Base-by-base conservation (phyloP, 2,113 vertebrate genomes). In the Andinoacara biseriatus region DNA sequence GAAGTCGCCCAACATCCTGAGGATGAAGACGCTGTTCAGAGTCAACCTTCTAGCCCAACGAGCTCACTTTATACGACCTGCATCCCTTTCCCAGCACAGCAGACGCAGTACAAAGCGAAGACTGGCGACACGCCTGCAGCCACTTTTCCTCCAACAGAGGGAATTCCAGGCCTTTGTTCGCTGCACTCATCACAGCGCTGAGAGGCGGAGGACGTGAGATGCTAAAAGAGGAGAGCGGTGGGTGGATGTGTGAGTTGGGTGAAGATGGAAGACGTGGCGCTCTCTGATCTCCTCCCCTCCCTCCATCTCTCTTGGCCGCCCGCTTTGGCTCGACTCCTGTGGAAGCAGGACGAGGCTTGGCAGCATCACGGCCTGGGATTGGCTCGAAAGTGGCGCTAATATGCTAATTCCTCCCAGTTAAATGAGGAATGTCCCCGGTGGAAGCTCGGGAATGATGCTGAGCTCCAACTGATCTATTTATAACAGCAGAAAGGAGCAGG, bases 311-410 rank as follows among this genome's bases (percentile, higher is more conserved):
- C 82, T 82, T 82, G 65, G 91, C 81, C 17, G 31, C 54, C 82
- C 52, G 86, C 46, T 3, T 29, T 88, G 91, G 89, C 85, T 74
- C 62, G 5, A 4, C 76, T 84, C 74, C 77, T 24, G 75, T 31
- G 20, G 78, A 82, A 85, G 7, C 15, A 59, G 79, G 78, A 80
- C 15, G 7, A 72, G 80, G 75, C 52, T 82, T 91, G 91, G 91
- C 89, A 89, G 81, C 78, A 60, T 22, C 13, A 0, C 5, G 9
- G 29, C 78, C 33, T 52, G 52, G 62, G 85, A 85, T 85, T 82
- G 89, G 85, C 87, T 85, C 62, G 60, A 43, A 90, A 91, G 69
- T 85, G 82, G 74, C 29, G 18, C 76, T 89, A 88, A 91, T 89
- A 67, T 62, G 79, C 80, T 87, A 81, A 88, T 85, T 89, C 80